phyloP scores from a whole-genome alignment of 2,888 invertebrate genomes.

The Lithophane ornitopus region DNA sequence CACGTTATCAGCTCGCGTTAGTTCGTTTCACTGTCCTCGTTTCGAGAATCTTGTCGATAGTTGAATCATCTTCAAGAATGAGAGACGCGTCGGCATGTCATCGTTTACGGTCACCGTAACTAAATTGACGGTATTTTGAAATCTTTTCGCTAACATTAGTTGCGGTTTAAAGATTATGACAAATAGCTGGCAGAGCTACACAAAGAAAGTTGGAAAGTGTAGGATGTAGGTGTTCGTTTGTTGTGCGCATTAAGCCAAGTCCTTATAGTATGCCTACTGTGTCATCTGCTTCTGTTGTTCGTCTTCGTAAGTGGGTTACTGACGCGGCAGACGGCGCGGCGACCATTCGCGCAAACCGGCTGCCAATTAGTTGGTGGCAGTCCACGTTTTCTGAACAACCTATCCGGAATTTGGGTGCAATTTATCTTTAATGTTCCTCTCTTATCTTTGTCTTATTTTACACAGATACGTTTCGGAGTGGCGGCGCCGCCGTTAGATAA shows the following conservation, averaged over 20 bases:
- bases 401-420: slow-evolving; percentile 60
- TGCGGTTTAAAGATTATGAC: slow-evolving; percentile 55
- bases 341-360: slow-evolving; percentile 75
- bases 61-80: slow-evolving; percentile 69
- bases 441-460: slow-evolving; percentile 58
- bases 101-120: slow-evolving; percentile 45
- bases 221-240: slow-evolving; percentile 64
- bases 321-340: slow-evolving; percentile 83
- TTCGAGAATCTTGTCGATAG: slow-evolving; percentile 72
- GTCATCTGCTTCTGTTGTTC: slow-evolving; percentile 65
- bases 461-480: slow-evolving; percentile 49
- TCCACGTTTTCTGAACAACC: slow-evolving; percentile 55
- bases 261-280: slow-evolving; percentile 64
- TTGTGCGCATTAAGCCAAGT: slow-evolving; percentile 59
- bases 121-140: slow-evolving; percentile 47
- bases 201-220: slow-evolving; percentile 69
- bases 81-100: slow-evolving; percentile 40
- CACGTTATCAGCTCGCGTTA: slow-evolving; percentile 84
- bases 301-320: slow-evolving; percentile 79
- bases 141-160: slow-evolving; percentile 53
- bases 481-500: slow-evolving; percentile 58
- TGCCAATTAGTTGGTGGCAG: slow-evolving; percentile 73
- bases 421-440: slow-evolving; percentile 51
- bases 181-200: slow-evolving; percentile 34
- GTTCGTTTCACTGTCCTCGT: slow-evolving; percentile 85